phyloP scores from a whole-genome alignment of 2,888 invertebrate species.

The Apantesis nais region DNA sequence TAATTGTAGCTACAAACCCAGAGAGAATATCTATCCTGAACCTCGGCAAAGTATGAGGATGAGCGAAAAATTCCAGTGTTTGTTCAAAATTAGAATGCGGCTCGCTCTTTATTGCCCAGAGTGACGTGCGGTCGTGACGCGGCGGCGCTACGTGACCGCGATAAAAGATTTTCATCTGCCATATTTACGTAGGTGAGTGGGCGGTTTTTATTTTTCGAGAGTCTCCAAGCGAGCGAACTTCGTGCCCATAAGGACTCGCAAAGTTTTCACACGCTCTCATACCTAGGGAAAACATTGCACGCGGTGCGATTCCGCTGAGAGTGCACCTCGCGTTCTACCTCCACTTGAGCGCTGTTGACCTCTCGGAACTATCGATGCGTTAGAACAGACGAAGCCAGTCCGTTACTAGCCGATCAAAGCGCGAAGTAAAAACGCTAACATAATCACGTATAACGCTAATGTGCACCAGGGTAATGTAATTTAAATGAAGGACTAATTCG shows the following conservation, averaged over 20 bases:
- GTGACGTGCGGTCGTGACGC: constrained; percentile 84
- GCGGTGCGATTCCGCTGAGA: constrained; percentile 40
- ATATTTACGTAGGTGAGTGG: constrained; percentile 84
- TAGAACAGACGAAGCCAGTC: constrained; percentile 54
- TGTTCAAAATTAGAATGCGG: constrained; percentile 83
- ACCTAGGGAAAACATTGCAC: constrained; percentile 65
- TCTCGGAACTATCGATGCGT: constrained; percentile 66
- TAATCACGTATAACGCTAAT: constrained; percentile 71
- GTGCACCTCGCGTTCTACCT: constrained; percentile 30
- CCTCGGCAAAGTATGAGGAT: constrained; percentile 58
- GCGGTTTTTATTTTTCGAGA: constrained; percentile 84
- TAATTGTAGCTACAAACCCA: constrained; percentile 59
- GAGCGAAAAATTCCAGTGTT: constrained; percentile 79
- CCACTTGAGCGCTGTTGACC: constrained; percentile 61
- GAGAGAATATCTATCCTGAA: constrained; percentile 65
- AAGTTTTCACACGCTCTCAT: constrained; percentile 79
- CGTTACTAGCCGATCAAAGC: constrained; percentile 62
- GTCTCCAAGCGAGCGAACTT: constrained; percentile 72
- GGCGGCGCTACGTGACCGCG: constrained; percentile 83
- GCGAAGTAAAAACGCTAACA: constrained; percentile 63
- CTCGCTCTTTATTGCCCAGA: constrained; percentile 78
- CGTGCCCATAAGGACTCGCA: constrained; percentile 61
- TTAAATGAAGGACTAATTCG: constrained; percentile 84
- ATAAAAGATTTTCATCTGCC: constrained; percentile 86
- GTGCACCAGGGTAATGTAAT: constrained; percentile 77